Evolutionary conservation across 2,888 invertebrate genomes (phyloP), one percentile per base, ranked within the genome.

Genomic region (Parnassius glacialis): DNA sequence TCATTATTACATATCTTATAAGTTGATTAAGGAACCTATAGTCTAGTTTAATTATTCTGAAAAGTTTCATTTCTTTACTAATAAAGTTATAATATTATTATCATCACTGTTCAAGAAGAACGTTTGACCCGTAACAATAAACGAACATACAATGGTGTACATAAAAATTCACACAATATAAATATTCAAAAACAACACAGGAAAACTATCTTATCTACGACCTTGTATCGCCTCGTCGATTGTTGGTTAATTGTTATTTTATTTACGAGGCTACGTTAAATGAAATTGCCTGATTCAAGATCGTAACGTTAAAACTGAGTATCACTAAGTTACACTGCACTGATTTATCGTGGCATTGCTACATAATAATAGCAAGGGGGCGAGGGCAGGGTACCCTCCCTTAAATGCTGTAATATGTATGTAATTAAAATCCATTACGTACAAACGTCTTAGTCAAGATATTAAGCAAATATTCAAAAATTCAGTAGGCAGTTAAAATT

Each of bases 81-180:
- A 7, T 34, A 34, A 34, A 34, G 34, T 34, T 7, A 34, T 34
- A 34, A 34, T 34, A 34, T 34, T 7, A 34, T 7, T 34, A 34
- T 34, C 1, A 34, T 34, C 7, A 34, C 34, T 34, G 5, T 34
- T 34, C 3, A 34, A 7, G 1, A 25, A 25, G 25, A 25, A 0
- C 25, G 25, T 25, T 25, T 25, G 5, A 57, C 2, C 13, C 25
- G 42, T 51, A 44, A 41, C 45, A 16, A 42, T 13, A 41, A 9
- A 42, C 53, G 55, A 58, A 57, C 51, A 47, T 41, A 59, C 59
- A 63, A 63, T 56, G 54, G 51, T 56, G 42, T 34, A 56, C 44
- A 11, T 47, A 50, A 56, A 56, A 59, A 63, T 63, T 63, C 63
- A 59, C 63, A 63, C 56, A 59, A 59, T 59, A 52, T 59, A 52